These are phyloP conservation scores for Tenthredo distinguenda DNA, from an alignment of 2,888 invertebrate genomes.

Conservation along the genomic window DNA sequence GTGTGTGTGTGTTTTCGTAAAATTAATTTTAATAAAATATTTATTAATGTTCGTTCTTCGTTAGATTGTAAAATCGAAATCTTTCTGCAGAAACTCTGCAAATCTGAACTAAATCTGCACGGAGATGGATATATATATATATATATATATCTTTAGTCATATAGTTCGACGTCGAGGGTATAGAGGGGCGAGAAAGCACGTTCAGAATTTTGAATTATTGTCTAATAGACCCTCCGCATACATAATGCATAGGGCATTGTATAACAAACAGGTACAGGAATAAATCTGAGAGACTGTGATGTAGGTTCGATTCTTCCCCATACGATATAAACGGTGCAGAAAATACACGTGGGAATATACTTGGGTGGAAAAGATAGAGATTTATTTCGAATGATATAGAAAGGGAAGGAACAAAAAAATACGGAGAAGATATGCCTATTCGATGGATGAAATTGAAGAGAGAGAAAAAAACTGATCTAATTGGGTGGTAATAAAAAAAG, in stretches of 20 bases:
- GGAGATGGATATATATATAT: not conserved
- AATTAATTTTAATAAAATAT: not conserved
- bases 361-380: not conserved
- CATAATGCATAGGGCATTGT: conserved; percentile 41
- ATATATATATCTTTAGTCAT: not conserved
- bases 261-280: conserved; percentile 37
- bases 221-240: conserved; percentile 42
- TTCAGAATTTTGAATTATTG: conserved; percentile 48
- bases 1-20: too few relatives aligned
- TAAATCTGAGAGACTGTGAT: not conserved
- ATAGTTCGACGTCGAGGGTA: not conserved
- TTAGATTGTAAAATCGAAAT: not conserved
- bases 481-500: not conserved
- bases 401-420: not conserved
- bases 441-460: not conserved
- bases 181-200: not conserved
- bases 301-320: not conserved
- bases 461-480: not conserved
- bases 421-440: not conserved
- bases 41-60: not conserved
- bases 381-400: not conserved
- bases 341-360: not conserved
- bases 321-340: not conserved
- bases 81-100: not conserved
- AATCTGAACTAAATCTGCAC: not conserved